Evolutionary conservation across 2,888 invertebrate genomes (phyloP).

Genomic region (Acleris sparsana): DNA sequence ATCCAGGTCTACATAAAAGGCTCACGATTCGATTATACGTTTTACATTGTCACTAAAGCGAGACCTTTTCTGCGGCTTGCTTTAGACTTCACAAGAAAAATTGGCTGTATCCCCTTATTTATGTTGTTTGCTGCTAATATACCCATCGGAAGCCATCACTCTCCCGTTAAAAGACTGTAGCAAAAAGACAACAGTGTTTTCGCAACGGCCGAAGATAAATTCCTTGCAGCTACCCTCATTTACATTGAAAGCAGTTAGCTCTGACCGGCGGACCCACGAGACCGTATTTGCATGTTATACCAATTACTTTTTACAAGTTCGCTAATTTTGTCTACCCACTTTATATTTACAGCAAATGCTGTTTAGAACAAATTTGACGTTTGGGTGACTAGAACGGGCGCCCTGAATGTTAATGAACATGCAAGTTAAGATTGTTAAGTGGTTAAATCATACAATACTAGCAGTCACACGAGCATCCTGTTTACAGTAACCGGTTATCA

Average conservation of each 20-base stretch:
- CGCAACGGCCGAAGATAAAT: constrained; percentile 55
- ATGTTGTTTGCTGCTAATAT: not conserved
- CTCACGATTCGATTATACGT: no score
- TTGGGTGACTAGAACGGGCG: constrained; percentile 11
- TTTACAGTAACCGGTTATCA: no score
- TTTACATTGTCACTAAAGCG: no score
- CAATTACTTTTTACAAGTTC: constrained; percentile 74
- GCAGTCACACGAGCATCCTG: no score
- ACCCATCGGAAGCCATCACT: constrained; percentile 10
- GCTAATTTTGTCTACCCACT: constrained; percentile 56
- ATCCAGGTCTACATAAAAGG: no score
- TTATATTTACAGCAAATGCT: constrained; percentile 37
- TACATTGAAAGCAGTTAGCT: constrained; percentile 70
- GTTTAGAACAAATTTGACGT: constrained; percentile 29
- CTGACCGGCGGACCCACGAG: constrained; percentile 59
- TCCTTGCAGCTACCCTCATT: constrained; percentile 61
- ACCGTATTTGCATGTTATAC: constrained; percentile 70
- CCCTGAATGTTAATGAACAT: not conserved
- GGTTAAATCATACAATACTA: no score
- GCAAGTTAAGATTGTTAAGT: no score
- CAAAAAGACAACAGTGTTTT: constrained; percentile 46
- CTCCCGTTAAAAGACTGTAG: constrained; percentile 37
- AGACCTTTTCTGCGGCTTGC: no score
- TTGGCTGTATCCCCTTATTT: not conserved
- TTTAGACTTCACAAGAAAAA: no score